Conservation (phyloP, 2,888 invertebrate genomes). For the Helobdella robusta region DNA sequence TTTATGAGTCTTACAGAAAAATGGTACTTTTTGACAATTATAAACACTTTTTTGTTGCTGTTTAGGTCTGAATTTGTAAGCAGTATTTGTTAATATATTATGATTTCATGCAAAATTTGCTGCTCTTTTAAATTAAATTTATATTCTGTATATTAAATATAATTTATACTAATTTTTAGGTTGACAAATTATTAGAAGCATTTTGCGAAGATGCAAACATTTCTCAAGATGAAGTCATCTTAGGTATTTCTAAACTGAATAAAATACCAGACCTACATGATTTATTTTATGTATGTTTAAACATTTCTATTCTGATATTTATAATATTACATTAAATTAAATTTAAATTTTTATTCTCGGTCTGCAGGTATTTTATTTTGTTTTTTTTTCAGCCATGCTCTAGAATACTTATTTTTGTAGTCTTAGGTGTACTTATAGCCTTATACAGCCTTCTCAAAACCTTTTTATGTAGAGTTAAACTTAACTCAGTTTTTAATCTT, state of each 20-base stretch:
- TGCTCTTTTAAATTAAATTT: neutral
- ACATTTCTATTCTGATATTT: too few relatives aligned
- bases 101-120: neutral
- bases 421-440: too few relatives aligned
- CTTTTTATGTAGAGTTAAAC: too few relatives aligned
- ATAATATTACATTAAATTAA: too few relatives aligned
- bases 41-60: neutral
- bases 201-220: slow-evolving; percentile 75
- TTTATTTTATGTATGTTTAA: slow-evolving; percentile 42
- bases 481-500: too few relatives aligned
- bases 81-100: neutral
- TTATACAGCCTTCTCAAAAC: too few relatives aligned
- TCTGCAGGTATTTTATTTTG: too few relatives aligned
- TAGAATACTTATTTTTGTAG: too few relatives aligned
- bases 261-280: slow-evolving; percentile 41
- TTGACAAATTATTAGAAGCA: slow-evolving; percentile 78
- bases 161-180: slow-evolving; percentile 51
- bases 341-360: too few relatives aligned
- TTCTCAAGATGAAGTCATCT: slow-evolving; percentile 62
- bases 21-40: slow-evolving; percentile 54
- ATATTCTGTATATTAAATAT: neutral
- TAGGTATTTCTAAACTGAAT: slow-evolving; percentile 42
- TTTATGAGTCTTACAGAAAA: slow-evolving; percentile 77
- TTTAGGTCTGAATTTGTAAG: neutral
- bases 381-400: too few relatives aligned